phyloP scores from a whole-genome alignment of 2,797 vertebrate species.

The Dendrocincla tyrannina region DNA sequence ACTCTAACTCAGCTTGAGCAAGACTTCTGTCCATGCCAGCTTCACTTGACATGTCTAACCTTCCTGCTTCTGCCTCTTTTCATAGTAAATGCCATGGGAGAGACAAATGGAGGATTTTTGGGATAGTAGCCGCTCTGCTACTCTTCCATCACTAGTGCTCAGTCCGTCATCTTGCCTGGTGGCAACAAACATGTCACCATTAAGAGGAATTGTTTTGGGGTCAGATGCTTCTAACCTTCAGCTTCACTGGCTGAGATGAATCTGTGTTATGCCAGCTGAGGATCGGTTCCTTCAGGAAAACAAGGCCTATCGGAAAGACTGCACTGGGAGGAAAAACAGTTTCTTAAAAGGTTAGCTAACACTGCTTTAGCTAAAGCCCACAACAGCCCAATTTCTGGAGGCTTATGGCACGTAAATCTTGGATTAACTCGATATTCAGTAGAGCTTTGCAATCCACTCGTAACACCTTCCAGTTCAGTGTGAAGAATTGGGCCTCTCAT shows the following conservation, averaged over 20 bases:
- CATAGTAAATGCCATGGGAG: not conserved
- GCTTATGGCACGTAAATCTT: constrained; percentile 66
- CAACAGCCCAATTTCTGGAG: constrained; percentile 32
- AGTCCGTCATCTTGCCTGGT: not conserved
- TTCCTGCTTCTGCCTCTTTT: not conserved
- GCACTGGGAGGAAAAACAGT: not conserved
- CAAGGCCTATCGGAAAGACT: not conserved
- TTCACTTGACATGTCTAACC: not conserved
- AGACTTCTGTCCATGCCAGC: not conserved
- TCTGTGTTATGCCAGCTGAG: not conserved
- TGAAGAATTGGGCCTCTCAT: constrained; percentile 48
- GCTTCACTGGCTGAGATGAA: not conserved
- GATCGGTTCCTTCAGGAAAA: constrained; percentile 2
- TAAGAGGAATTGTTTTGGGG: not conserved
- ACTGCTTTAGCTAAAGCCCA: constrained; percentile 29
- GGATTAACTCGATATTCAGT: constrained; percentile 73
- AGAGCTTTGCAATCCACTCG: constrained; percentile 64
- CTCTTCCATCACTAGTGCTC: not conserved
- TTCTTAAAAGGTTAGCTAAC: constrained; percentile 54
- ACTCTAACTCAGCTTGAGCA: not conserved
- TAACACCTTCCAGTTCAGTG: constrained; percentile 52
- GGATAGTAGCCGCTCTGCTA: not conserved
- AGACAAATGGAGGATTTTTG: not conserved
- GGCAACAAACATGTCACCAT: not conserved
- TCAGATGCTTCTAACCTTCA: constrained; percentile 18